These are phyloP conservation scores for Amphipoea oculea DNA, from an alignment of 2,888 invertebrate species.

Conservation along the genomic window DNA sequence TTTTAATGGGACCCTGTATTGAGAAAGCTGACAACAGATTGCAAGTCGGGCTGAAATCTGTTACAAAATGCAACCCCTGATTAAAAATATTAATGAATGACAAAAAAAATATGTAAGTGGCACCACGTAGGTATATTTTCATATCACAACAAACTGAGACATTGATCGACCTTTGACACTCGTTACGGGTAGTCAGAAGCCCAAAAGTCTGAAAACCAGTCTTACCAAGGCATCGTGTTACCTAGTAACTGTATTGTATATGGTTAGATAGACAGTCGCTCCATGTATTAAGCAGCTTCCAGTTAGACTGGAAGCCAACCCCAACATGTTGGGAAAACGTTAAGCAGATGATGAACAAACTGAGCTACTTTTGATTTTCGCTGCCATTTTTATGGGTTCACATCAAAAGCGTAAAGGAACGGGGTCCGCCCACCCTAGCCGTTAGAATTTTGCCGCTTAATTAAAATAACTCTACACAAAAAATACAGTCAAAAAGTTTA, in stretches of 20 bases:
- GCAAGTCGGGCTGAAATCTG: background rate
- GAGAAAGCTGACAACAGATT: background rate
- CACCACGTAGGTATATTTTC: background rate
- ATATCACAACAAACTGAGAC: background rate
- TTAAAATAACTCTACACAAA: background rate
- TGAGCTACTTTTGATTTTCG: background rate
- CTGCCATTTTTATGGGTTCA: background rate
- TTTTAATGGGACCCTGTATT: no score
- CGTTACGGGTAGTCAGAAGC: background rate
- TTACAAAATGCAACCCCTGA: background rate
- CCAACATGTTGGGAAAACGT: background rate
- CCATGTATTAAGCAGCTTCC: background rate
- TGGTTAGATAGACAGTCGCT: background rate
- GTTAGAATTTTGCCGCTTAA: background rate
- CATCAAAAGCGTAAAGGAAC: slow-evolving; percentile 3
- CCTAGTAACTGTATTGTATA: background rate
- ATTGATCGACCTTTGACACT: no score
- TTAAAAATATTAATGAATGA: background rate
- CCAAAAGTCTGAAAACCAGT: background rate
- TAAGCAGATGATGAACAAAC: no score
- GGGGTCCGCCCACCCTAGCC: background rate
- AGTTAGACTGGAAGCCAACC: background rate
- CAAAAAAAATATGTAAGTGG: background rate
- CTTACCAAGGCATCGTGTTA: background rate
- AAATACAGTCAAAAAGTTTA: background rate